Conservation (phyloP, 92 coral and sea anemone genomes). For the Blastomussa wellsi region DNA sequence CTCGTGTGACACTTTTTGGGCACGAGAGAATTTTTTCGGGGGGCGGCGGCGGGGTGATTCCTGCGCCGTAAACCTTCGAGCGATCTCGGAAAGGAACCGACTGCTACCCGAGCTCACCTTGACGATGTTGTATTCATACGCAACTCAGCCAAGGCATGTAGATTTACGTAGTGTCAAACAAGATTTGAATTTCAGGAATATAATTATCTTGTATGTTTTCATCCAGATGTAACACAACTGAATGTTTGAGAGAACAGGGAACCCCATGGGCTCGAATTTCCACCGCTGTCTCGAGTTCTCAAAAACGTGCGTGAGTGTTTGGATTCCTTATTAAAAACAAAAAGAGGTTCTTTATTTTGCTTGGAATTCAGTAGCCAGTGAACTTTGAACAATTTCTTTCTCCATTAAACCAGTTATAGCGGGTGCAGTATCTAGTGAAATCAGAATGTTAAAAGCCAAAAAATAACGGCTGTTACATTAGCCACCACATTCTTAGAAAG, state of each 20-base stretch:
- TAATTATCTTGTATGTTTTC: not conserved
- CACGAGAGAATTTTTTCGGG: too few species aligned
- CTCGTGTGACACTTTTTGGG: not conserved
- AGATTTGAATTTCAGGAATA: not conserved
- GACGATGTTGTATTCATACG: not conserved
- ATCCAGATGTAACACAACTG: not conserved
- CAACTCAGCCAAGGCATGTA: not conserved
- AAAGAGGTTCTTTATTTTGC: too few species aligned
- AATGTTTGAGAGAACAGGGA: not conserved
- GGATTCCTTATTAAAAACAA: too few species aligned
- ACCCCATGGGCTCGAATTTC: not conserved
- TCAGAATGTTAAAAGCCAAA: too few species aligned
- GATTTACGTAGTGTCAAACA: not conserved
- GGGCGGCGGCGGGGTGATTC: too few species aligned
- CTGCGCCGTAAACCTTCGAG: too few species aligned
- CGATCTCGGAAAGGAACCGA: not conserved
- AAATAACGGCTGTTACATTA: too few species aligned
- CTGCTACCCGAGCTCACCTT: not conserved
- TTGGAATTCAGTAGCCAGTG: too few species aligned
- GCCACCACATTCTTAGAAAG: too few species aligned
- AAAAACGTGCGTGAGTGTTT: not conserved
- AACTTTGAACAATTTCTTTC: too few species aligned
- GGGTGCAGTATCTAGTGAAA: too few species aligned
- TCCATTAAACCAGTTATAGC: too few species aligned
- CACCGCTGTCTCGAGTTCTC: not conserved